Conservation (phyloP, 2,888 invertebrate species). For the Aphodius sticticus region DNA sequence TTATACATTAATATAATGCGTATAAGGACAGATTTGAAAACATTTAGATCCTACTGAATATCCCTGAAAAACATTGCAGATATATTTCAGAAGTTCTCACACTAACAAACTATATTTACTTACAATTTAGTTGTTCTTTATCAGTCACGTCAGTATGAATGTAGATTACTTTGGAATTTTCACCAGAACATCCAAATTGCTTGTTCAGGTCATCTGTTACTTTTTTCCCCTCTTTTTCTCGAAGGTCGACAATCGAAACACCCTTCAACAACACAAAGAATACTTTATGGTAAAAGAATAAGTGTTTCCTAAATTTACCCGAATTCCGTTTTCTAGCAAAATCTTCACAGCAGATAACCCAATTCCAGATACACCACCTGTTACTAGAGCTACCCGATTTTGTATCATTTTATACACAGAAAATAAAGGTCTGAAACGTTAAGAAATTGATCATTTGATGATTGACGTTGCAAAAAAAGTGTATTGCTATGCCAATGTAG, state of each 20-base stretch:
- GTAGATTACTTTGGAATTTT: slow-evolving; percentile 62
- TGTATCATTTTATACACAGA: not conserved
- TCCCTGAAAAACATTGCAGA: no score
- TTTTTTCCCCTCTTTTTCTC: slow-evolving; percentile 68
- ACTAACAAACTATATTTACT: no score
- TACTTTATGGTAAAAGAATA: no score
- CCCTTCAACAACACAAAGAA: slow-evolving; percentile 48
- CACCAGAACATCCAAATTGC: slow-evolving; percentile 71
- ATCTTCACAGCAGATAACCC: not conserved
- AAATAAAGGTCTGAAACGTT: no score
- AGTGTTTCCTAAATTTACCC: not conserved
- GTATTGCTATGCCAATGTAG: no score
- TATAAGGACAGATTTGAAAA: no score
- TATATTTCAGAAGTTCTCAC: no score
- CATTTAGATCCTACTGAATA: no score
- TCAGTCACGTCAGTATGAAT: slow-evolving; percentile 71
- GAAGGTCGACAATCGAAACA: slow-evolving; percentile 75
- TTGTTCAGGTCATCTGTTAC: slow-evolving; percentile 67
- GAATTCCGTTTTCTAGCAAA: not conserved
- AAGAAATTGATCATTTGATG: no score
- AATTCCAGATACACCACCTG: not conserved
- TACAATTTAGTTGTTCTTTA: not conserved
- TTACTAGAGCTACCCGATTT: not conserved
- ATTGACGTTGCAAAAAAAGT: no score
- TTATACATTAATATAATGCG: no score